Base-by-base conservation (phyloP, 1,140 invertebrate genomes). In the Aradophagus sp. region DNA sequence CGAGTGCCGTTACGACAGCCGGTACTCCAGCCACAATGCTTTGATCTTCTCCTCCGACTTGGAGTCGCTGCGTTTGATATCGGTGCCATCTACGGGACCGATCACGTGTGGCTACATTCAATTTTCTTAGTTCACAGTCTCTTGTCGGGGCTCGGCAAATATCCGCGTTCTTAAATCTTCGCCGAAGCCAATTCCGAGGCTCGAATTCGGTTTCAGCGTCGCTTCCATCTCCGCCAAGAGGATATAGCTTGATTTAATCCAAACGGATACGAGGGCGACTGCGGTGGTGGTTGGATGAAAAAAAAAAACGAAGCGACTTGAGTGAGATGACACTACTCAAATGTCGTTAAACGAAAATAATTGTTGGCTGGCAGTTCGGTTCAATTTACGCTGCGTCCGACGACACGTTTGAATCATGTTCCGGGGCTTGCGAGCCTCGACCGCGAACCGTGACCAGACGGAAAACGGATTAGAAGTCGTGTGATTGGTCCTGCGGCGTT, bases 391-490 rank as follows among this genome's bases (percentile, higher is more conserved):
- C n/a, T 27, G 2, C 50, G 17, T 7, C 11, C 31, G 32, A 11
- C 6, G n/a, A n/a, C n/a, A n/a, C n/a, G n/a, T n/a, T n/a, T n/a
- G n/a, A n/a, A n/a, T n/a, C n/a, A n/a, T n/a, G n/a, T n/a, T n/a
- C n/a, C 6, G n/a, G 20, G 17, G 45, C 35, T 10, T 7, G 14
- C 14, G 13, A 41, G n/a, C 26, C 14, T 1, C 15, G 11, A 16
- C 42, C 35, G 15, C 41, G 27, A 45, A 2, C 15, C 3, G 50
- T 35, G 26, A 31, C 26, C 44, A 19, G 20, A 4, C 4, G 12
- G 29, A 44, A 36, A 53, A 56, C 56, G 29, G 35, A 65, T 65
- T 65, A 65, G 61, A 27, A 38, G 39, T 55, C 48, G 34, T 39
- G 13, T 55, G 61, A 65, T 65, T 55, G 35, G 27, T 55, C 23